Conservation (phyloP, 2,113 vertebrate species). For the Oncorhynchus masou region DNA sequence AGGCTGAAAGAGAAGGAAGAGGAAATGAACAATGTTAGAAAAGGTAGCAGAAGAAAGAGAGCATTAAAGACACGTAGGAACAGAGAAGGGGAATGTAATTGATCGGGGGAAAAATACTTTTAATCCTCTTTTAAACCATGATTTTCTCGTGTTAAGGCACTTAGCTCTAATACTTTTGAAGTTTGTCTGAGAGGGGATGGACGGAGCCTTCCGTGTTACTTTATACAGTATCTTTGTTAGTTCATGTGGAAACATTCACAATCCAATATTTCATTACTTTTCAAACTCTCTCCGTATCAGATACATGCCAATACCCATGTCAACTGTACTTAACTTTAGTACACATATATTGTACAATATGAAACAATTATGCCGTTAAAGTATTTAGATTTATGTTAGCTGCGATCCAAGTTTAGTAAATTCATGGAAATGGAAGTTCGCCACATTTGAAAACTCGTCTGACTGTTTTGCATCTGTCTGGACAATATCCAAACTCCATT, state of each 20-base stretch:
- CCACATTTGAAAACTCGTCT: no score
- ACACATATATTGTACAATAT: no score
- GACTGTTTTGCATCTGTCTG: background rate
- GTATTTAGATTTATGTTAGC: background rate
- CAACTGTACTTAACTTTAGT: no score
- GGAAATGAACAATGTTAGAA: background rate
- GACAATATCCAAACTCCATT: background rate
- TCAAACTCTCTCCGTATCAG: no score
- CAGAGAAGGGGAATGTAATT: no score
- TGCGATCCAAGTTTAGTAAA: background rate
- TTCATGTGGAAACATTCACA: no score
- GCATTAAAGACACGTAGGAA: background rate
- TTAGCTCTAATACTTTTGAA: no score
- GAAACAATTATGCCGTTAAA: background rate
- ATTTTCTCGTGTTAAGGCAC: background rate
- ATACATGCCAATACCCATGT: no score
- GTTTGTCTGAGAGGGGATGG: no score
- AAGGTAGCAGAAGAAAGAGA: background rate
- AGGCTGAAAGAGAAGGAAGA: slow-evolving; percentile 19
- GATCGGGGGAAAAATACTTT: background rate
- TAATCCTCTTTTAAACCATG: background rate
- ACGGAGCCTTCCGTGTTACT: no score
- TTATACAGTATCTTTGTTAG: no score
- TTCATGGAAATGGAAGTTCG: background rate
- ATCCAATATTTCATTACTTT: no score